Base-by-base conservation (phyloP, 2,888 invertebrate genomes). In the Xiphydria camelus region DNA sequence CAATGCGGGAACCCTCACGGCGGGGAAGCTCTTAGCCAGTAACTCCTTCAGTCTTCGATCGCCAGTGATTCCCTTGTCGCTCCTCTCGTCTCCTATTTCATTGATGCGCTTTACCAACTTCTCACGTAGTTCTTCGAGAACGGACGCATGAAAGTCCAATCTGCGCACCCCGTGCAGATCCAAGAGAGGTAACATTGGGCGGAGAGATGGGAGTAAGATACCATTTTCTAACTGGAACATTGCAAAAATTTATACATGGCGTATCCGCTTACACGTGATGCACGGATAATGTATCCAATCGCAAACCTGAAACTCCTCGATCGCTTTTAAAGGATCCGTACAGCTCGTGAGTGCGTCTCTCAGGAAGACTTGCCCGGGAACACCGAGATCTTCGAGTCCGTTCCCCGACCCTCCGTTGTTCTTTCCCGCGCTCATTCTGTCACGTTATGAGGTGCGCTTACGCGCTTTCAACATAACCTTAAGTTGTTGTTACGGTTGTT, bases 231-330 rank as follows among this genome's bases (percentile, higher is more conserved):
- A 79, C 85, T 91, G 15, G 14, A 39, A 21, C n/a, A 4, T 41
- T 5, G 19, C 10, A n/a, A n/a, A n/a, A n/a, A n/a, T 4, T 22
- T 10, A 9, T 15, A n/a, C n/a, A n/a, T n/a, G n/a, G n/a, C n/a
- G n/a, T n/a, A n/a, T n/a, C n/a, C n/a, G n/a, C n/a, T n/a, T n/a
- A n/a, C n/a, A n/a, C n/a, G n/a, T n/a, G n/a, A n/a, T n/a, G n/a
- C n/a, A n/a, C n/a, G n/a, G n/a, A n/a, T n/a, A n/a, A n/a, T n/a
- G n/a, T 18, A 6, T 60, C 73, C n/a, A n/a, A n/a, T n/a, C n/a
- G n/a, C n/a, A n/a, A n/a, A 86, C 86, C 80, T 97, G 95, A 80
- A 98, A 98, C 76, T 96, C 95, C 80, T 96, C 95, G 53, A 98
- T 98, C n/a, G 97, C 96, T 78, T 94, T 94, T 25, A 97, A 75